These are phyloP conservation scores for Merodon equestris DNA, from an alignment of 2,888 invertebrate genomes.

Conservation along the genomic window DNA sequence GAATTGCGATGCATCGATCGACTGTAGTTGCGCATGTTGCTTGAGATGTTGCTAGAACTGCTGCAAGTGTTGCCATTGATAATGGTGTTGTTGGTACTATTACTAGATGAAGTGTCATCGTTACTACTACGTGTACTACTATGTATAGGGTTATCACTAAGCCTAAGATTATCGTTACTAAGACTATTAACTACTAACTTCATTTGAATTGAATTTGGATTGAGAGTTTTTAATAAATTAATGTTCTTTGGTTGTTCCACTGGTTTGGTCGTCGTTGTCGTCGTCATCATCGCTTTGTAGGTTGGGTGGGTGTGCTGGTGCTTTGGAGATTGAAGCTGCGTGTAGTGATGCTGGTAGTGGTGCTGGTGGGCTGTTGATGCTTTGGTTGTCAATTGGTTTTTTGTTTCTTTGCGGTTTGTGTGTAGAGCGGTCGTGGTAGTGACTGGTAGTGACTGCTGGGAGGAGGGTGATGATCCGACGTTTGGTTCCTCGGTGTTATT, in stretches of 20 bases:
- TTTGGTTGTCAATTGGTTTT: constrained; percentile 72
- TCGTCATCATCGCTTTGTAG: constrained; percentile 68
- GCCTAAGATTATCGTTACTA: constrained; percentile 67
- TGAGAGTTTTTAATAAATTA: constrained; percentile 72
- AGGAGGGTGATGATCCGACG: constrained; percentile 60
- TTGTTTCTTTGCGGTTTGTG: too few relatives aligned
- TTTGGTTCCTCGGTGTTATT: constrained; percentile 39
- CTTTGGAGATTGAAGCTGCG: constrained; percentile 15
- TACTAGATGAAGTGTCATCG: constrained; percentile 61
- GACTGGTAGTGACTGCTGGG: constrained; percentile 26
- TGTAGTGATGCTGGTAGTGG: background rate
- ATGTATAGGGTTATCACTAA: constrained; percentile 54
- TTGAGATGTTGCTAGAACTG: constrained; percentile 65
- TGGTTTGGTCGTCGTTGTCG: constrained; percentile 76
- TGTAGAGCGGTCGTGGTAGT: constrained; percentile 29
- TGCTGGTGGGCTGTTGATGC: constrained; percentile 70
- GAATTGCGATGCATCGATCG: constrained; percentile 46
- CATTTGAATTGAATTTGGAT: constrained; percentile 68
- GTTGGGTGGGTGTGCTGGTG: constrained; percentile 41
- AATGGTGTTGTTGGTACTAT: constrained; percentile 55
- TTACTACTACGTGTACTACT: constrained; percentile 46
- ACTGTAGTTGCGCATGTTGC: constrained; percentile 64
- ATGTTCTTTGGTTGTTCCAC: constrained; percentile 79
- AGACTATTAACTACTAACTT: constrained; percentile 68
- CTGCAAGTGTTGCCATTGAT: background rate